Conservation (phyloP, 2,888 invertebrate species). For the Pelosia muscerda region DNA sequence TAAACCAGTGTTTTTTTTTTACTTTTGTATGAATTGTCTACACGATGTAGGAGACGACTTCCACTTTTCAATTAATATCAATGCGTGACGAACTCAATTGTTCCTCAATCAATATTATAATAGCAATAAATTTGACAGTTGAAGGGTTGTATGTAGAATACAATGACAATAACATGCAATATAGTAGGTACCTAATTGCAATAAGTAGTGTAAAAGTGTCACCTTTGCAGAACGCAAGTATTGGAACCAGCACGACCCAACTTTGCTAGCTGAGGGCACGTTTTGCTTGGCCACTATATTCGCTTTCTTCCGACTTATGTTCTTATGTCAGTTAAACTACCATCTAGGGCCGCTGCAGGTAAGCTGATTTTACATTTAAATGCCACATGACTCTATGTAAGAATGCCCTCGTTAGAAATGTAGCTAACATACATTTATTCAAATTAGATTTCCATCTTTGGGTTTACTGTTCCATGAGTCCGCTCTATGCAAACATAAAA, state of each 20-base stretch:
- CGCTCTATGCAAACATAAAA: slow-evolving; percentile 29
- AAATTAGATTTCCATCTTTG: slow-evolving; percentile 46
- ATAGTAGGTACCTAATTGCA: no score
- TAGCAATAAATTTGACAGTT: no score
- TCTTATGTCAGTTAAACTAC: slow-evolving; percentile 88
- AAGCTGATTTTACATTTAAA: slow-evolving; percentile 56
- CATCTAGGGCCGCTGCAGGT: slow-evolving; percentile 88
- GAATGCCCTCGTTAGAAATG: slow-evolving; percentile 58
- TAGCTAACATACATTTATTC: slow-evolving; percentile 48
- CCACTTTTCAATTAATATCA: no score
- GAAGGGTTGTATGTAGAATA: no score
- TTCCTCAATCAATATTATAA: no score
- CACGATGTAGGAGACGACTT: no score
- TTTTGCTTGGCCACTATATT: slow-evolving; percentile 89
- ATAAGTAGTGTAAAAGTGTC: slow-evolving; percentile 8
- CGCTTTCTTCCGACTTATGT: slow-evolving; percentile 88
- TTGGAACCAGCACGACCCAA: slow-evolving; percentile 89
- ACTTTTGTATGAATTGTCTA: no score
- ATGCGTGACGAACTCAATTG: no score
- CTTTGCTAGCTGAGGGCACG: slow-evolving; percentile 89
- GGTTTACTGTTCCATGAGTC: slow-evolving; percentile 44
- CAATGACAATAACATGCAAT: no score
- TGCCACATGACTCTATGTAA: slow-evolving; percentile 47
- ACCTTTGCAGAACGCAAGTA: slow-evolving; percentile 86
- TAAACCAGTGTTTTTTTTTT: not conserved